Percentiles rank a stretch among this genome's conserved stretches.
These are phyloP conservation scores for Lineus longissimus DNA, from an alignment of 1,140 invertebrate species.

Conservation along the genomic window DNA sequence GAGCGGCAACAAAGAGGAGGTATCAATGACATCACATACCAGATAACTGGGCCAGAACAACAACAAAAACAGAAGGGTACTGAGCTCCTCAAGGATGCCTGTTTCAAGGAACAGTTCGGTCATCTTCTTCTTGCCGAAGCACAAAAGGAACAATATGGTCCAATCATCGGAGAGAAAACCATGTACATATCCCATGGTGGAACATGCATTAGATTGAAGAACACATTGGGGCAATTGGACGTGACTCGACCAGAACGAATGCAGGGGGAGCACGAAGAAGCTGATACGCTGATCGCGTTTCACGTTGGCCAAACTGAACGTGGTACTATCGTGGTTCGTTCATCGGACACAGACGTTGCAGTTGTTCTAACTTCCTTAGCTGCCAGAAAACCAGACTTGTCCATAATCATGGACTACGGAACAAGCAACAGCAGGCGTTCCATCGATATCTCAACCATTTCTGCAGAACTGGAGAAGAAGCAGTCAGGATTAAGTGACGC, in stretches of 20 bases:
- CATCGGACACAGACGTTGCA: constrained; percentile 5
- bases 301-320: not conserved
- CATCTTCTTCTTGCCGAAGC: constrained; percentile 12
- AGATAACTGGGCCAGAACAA: constrained; percentile 12
- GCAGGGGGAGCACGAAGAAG: constrained; percentile 9
- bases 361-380: not conserved
- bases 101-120: constrained; percentile 12
- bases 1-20: constrained; percentile 9
- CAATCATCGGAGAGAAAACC: constrained; percentile 1
- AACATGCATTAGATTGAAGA: not conserved
- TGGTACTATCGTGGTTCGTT: constrained; percentile 4
- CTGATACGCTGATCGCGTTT: constrained; percentile 10
- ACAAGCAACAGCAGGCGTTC: not conserved
- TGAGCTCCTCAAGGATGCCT: constrained; percentile 4
- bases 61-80: constrained; percentile 6
- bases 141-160: constrained; percentile 7
- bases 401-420: constrained; percentile 11
- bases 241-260: not conserved
- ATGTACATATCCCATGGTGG: constrained; percentile 10
- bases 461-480: not conserved
- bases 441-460: not conserved
- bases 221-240: not conserved
- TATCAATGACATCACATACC: not conserved
- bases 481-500: not conserved
- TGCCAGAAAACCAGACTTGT: not conserved